Base-by-base conservation (phyloP, 2,888 invertebrate species). In the Agrotis puta region DNA sequence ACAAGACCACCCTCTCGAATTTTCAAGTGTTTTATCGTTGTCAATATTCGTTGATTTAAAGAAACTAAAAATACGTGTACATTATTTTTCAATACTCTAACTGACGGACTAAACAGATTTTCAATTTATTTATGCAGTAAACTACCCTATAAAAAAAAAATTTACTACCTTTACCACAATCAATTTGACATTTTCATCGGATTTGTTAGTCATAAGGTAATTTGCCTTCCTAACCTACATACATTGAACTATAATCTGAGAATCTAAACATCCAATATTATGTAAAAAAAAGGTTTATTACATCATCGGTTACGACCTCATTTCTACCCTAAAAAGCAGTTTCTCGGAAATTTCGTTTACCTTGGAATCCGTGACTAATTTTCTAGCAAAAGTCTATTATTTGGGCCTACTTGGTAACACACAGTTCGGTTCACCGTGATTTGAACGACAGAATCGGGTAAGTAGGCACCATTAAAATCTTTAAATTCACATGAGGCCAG, bases 211-310 rank as follows among this genome's bases (percentile, higher is more conserved):
- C 77, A 72, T 14, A 33, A 2, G 4, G n/a, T 45, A 58, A 74
- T 57, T 63, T 20, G 22, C 43, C 24, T 48, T 2, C 11, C 7
- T 27, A 73, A 48, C 74, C 79, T 64, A 79, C 47, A 47, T 62
- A 51, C n/a, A 58, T 47, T 74, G 11, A 50, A 20, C 47, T 11
- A 13, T 61, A 79, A 79, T 64, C 64, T 33, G 50, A 18, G 16
- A 64, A 79, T 74, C 74, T 57, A 53, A 64, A 74, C n/a, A 9
- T 20, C 33, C 20, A 77, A 70, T 70, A 57, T 33, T 33, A 39
- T 39, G 39, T 1, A 33, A 5, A 50, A 76, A 75, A 76, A 57
- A 20, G n/a, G 59, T 59, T 71, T 56, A 78, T 72, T 72, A 74
- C 20, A 61, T 56, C 20, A 70, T 58, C 27, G 45, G 6, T 50